Conservation (phyloP, 1,140 invertebrate species). For the Sitophilus oryzae region DNA sequence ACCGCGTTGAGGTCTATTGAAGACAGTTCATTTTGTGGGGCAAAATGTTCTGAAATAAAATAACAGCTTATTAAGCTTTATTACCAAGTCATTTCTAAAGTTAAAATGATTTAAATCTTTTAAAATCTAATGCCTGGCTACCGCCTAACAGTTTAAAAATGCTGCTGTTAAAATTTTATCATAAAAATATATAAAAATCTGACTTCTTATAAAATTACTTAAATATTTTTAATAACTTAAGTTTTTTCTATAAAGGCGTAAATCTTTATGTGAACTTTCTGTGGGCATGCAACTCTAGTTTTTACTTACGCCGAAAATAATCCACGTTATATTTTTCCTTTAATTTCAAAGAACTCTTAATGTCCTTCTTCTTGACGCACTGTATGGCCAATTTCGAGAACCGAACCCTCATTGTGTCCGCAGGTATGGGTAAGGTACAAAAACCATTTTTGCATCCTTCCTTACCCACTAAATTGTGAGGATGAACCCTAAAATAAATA, state of each 20-base stretch:
- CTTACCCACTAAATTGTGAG: slow-evolving; percentile 92
- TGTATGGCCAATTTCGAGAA: slow-evolving; percentile 95
- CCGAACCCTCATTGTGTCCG: slow-evolving; percentile 68
- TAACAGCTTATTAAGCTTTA: neutral
- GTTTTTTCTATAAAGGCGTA: no score
- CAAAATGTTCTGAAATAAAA: slow-evolving; percentile 70
- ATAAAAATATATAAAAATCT: no score
- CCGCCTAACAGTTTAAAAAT: no score
- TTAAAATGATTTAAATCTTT: no score
- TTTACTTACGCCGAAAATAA: slow-evolving; percentile 83
- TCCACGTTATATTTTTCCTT: slow-evolving; percentile 85
- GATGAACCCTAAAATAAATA: slow-evolving; percentile 66
- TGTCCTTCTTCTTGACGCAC: slow-evolving; percentile 94
- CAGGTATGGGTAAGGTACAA: slow-evolving; percentile 76
- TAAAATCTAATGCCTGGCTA: no score
- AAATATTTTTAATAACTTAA: no score
- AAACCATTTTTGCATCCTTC: slow-evolving; percentile 89
- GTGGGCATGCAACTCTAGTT: no score
- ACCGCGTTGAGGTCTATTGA: slow-evolving; percentile 92
- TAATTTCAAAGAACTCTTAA: slow-evolving; percentile 74
- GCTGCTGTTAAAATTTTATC: no score
- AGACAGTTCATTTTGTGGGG: slow-evolving; percentile 71
- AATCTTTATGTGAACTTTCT: no score
- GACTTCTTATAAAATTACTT: no score
- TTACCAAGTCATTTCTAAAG: no score